Percentiles rank a stretch among this genome's conserved stretches.
Conservation (phyloP, 2,113 vertebrate genomes). For the Strix uralensis region DNA sequence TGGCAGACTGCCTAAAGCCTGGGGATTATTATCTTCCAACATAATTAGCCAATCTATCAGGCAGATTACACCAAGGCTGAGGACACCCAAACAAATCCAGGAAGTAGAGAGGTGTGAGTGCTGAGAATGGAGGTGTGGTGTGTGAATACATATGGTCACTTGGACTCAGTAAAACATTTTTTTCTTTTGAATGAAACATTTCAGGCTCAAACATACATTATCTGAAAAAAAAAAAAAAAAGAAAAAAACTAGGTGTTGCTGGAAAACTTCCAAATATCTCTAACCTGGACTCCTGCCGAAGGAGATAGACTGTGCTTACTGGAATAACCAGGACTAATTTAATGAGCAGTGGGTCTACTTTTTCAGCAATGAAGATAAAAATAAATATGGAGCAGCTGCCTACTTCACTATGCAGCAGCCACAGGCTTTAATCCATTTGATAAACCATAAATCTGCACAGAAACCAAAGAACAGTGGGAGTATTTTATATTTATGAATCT, state of each 20-base stretch:
- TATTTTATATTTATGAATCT: conserved; percentile 29
- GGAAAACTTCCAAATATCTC: conserved; percentile 15
- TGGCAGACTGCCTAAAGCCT: neutral
- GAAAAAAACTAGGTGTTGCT: neutral
- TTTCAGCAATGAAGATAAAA: conserved; percentile 46
- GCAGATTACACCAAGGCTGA: neutral
- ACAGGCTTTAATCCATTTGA: conserved; percentile 24
- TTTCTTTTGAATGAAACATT: neutral
- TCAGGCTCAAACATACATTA: neutral
- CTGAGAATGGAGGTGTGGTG: neutral
- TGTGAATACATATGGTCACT: neutral
- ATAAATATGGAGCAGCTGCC: conserved; percentile 57
- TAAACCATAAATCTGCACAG: neutral
- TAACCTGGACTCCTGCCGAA: neutral
- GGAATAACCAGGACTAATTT: conserved; percentile 27
- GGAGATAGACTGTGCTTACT: neutral
- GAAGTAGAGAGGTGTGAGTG: neutral
- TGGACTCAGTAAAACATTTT: neutral
- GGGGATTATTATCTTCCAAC: neutral
- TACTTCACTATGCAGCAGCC: conserved; percentile 20
- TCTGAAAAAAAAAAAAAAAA: neutral
- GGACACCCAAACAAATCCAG: neutral
- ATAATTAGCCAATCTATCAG: conserved; percentile 29
- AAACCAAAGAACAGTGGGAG: neutral
- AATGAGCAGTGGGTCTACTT: conserved; percentile 14